phyloP scores from a whole-genome alignment of 2,888 invertebrate genomes.

The Oxytorus armatus region DNA sequence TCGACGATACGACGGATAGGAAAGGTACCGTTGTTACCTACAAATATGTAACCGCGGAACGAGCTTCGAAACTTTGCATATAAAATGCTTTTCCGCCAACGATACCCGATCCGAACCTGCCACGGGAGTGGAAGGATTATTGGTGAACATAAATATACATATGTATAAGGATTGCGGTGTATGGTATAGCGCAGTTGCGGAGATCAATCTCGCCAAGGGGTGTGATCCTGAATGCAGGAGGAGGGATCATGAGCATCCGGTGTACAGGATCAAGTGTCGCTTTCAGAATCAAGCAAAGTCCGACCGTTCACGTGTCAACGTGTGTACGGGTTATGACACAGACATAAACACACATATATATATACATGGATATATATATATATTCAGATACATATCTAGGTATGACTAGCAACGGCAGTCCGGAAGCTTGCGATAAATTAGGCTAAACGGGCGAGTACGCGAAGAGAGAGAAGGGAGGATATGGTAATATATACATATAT shows the following conservation, averaged over 20 bases:
- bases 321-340: slow-evolving; percentile 1
- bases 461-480: background rate
- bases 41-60: slow-evolving; percentile 11
- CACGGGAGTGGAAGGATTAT: background rate
- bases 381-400: slow-evolving; percentile 3
- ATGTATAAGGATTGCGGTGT: background rate
- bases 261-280: slow-evolving; percentile 36
- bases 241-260: slow-evolving; percentile 36
- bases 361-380: slow-evolving; percentile 18
- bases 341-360: slow-evolving; percentile 1
- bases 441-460: slow-evolving; percentile 43
- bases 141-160: slow-evolving; percentile 25
- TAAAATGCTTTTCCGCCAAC: slow-evolving; percentile 53
- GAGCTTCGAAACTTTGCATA: slow-evolving; percentile 51
- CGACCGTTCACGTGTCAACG: slow-evolving; percentile 34
- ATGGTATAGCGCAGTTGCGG: slow-evolving; percentile 40
- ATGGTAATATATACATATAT: background rate
- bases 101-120: slow-evolving; percentile 4
- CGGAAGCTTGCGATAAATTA: slow-evolving; percentile 68
- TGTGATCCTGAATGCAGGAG: slow-evolving; percentile 34
- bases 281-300: slow-evolving; percentile 47
- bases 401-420: slow-evolving; percentile 6
- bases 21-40: slow-evolving; percentile 19
- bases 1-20: slow-evolving; percentile 5
- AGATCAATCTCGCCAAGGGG: slow-evolving; percentile 51